Conservation (phyloP, 2,888 invertebrate genomes). For the Pristionchus fissidentatus region DNA sequence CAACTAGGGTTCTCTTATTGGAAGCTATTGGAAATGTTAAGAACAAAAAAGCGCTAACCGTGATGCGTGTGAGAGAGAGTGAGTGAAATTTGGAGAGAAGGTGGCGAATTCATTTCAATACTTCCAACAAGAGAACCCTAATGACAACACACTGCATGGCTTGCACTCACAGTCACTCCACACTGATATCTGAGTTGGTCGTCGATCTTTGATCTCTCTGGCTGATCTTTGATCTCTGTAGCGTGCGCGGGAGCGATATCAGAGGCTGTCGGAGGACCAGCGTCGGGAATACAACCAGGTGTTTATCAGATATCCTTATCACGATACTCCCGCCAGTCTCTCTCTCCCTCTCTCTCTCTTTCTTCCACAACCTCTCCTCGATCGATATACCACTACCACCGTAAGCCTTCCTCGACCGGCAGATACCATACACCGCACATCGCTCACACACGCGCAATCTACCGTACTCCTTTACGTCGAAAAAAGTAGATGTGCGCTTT, state of each 20-base stretch:
- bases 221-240: conserved; percentile 38
- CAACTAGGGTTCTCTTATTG: too few relatives aligned
- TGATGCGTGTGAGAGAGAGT: too few relatives aligned
- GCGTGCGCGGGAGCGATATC: conserved; percentile 56
- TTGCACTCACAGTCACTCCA: conserved; percentile 12
- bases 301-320: conserved; percentile 44
- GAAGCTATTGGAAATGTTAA: too few relatives aligned
- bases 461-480: conserved; percentile 23
- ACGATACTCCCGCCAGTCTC: not conserved
- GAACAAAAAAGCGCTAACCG: too few relatives aligned
- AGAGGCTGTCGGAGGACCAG: conserved; percentile 61
- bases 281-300: conserved; percentile 53
- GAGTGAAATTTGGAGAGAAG: too few relatives aligned
- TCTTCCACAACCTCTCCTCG: conserved; percentile 1
- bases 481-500: conserved; percentile 4
- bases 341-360: conserved; percentile 15
- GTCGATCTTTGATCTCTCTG: conserved; percentile 27
- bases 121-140: too few relatives aligned
- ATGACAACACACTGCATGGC: too few relatives aligned
- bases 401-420: not conserved
- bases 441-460: conserved; percentile 1
- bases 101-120: too few relatives aligned
- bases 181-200: conserved; percentile 26
- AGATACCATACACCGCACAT: conserved; percentile 29
- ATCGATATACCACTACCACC: not conserved